Evolutionary conservation across 1,140 invertebrate genomes (phyloP), one percentile per base, ranked within the genome.

Genomic region (Gryon sp.): DNA sequence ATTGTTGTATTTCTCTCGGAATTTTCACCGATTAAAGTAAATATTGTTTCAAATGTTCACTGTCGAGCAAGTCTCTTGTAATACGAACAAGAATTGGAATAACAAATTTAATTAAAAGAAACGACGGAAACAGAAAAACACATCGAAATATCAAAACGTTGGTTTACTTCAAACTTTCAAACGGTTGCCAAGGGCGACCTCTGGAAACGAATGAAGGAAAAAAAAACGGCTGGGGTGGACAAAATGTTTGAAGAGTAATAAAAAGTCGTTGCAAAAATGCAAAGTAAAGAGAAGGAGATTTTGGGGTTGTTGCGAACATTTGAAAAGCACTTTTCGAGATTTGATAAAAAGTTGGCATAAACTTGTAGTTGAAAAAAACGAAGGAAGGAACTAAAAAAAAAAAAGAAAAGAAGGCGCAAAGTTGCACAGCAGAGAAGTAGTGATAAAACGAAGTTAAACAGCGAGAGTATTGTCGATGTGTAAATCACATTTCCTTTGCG

Each of bases 401-500:
- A 40, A 45, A 18, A 18, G 34, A 14, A 4, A 9, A 8, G 6
- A 26, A 53, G 20, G 30, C n/a, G n/a, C n/a, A n/a, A 52, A 52
- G 32, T 40, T 26, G 46, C 46, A 30, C n/a, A 12, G 20, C 14
- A 59, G 43, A 45, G 19, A 59, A 26, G 41, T 36, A 41, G 46
- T 9, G 50, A 57, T 19, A 6, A 60, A 41, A 38, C 32, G 20
- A 30, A 19, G 32, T 63, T 41, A 46, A 40, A 45, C 41, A 43
- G 20, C 28, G 16, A 26, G 32, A 38, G 50, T 65, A 59, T 65
- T 41, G 52, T 50, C 63, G 20, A 18, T 2, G 18, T 45, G 55
- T 45, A 70, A 53, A 60, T 70, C 46, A 34, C 28, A 65, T 74
- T 65, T 65, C 12, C 41, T 52, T 50, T 38, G 52, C 52, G 34